Evolutionary conservation across 2,113 vertebrate genomes (phyloP).

Genomic region (Micronycteris hirsuta): DNA sequence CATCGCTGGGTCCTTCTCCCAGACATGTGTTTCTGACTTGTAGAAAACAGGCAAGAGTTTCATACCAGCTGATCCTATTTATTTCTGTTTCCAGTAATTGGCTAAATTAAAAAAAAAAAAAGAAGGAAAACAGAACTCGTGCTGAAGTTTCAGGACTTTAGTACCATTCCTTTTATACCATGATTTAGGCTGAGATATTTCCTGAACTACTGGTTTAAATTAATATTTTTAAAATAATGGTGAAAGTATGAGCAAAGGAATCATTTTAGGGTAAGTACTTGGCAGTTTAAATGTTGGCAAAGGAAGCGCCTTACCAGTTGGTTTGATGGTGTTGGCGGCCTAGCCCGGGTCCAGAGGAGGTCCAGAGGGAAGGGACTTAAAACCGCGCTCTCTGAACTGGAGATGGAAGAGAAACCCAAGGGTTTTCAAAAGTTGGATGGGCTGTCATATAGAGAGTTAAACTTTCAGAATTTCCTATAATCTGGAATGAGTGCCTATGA

Average conservation of each 20-base stretch:
- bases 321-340: slow-evolving; percentile 12
- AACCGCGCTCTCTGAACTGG: slow-evolving; percentile 8
- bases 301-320: not conserved
- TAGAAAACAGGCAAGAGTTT: slow-evolving; percentile 9
- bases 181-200: not conserved
- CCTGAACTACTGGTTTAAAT: slow-evolving; percentile 4
- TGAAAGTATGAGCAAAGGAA: not conserved
- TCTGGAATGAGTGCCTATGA: not conserved
- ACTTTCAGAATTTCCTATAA: slow-evolving; percentile 19
- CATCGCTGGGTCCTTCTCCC: not conserved
- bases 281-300: slow-evolving; percentile 11
- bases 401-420: not conserved
- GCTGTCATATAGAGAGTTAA: not conserved
- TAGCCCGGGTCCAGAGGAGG: not conserved
- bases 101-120: not conserved
- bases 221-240: slow-evolving; percentile 10
- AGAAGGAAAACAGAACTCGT: not conserved
- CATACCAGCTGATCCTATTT: not conserved
- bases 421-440: not conserved
- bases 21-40: not conserved
- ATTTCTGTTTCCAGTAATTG: not conserved
- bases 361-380: not conserved
- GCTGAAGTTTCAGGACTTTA: slow-evolving; percentile 7
- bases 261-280: slow-evolving; percentile 31
- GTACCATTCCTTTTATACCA: not conserved